Base-by-base conservation (phyloP, 2,888 invertebrate species). In the Stenolophus ochropezus region DNA sequence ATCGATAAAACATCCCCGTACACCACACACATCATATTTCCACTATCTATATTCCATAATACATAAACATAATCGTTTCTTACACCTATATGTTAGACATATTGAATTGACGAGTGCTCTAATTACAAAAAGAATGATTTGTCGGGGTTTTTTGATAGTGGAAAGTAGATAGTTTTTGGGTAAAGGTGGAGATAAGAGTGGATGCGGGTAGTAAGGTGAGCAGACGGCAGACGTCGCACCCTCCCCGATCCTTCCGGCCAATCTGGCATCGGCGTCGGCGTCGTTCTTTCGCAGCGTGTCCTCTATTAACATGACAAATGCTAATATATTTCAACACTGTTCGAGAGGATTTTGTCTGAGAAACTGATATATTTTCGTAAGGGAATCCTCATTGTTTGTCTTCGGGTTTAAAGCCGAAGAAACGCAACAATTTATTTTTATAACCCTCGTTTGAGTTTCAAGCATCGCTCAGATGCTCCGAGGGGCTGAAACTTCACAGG, bases 231-330 rank as follows among this genome's bases (percentile, higher is more conserved):
- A 42, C 33, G 33, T 42, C 65, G 18, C 1, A 49, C 14, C 16
- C 75, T n/a, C 49, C 75, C 16, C 27, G 27, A 75, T 27, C 75
- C 58, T 65, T 61, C 42, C 49, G 61, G 65, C 61, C 77, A 77
- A 77, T 77, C 47, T 77, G 49, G 65, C 65, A 73, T 23, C 61
- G 25, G 16, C 75, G 51, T 27, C 33, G 33, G 8, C n/a, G n/a
- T n/a, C n/a, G n/a, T 53, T 75, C 53, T 51, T 75, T 75, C 53
- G 4, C 25, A 53, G 51, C 51, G 47, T 51, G 42, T 77, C 65
- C 77, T 80, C 89, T 89, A 89, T 89, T 89, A 89, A 89, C 88
- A 89, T 89, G 89, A 89, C 89, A 89, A 89, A 89, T 89, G 88
- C 89, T 89, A 89, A 89, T 89, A 89, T 89, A 89, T 89, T 89